Base-by-base conservation (phyloP, 2,113 vertebrate species). In the Dascyllus trimaculatus region DNA sequence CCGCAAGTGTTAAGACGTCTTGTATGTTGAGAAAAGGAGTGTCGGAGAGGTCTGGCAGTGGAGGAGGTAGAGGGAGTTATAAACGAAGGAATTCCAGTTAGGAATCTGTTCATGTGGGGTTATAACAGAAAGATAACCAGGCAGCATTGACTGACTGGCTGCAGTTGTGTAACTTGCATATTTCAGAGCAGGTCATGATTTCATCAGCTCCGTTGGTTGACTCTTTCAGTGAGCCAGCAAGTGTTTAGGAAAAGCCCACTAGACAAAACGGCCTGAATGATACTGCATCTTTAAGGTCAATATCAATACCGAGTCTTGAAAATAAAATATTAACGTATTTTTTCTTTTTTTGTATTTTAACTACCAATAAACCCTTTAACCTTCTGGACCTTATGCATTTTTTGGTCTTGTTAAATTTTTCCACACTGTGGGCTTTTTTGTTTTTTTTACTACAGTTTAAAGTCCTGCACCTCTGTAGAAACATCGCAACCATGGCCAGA, bases 111-210 rank as follows among this genome's bases (percentile, higher is more conserved):
- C 26, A 5, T 65, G 29, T 65, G 17, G 26, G 26, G 43, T 60
- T 63, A 38, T 72, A 52, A 60, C 29, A 57, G 38, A 60, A n/a
- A 49, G 60, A 80, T 75, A 78, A 69, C 58, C 56, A 11, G 24
- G n/a, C 21, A 21, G 11, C 17, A 60, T 57, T 75, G 21, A 53
- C 11, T 17, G 29, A 52, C 54, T 38, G 48, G 48, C 48, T 18
- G 40, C 19, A 21, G 21, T 74, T 25, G 21, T 80, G 78, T 62
- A 63, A 48, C 25, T 19, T 40, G 35, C 9, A n/a, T 46, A 24
- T 52, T 67, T 72, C 45, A 52, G 53, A 35, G 14, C 13, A 24
- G 58, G 46, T 22, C n/a, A 18, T 53, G 32, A 24, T 53, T 11
- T 32, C 48, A 19, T 54, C 19, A 1, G 11, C 46, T 38, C 29